Conservation (phyloP, 64 coral and sea anemone genomes). For the Pachyseris speciosa region DNA sequence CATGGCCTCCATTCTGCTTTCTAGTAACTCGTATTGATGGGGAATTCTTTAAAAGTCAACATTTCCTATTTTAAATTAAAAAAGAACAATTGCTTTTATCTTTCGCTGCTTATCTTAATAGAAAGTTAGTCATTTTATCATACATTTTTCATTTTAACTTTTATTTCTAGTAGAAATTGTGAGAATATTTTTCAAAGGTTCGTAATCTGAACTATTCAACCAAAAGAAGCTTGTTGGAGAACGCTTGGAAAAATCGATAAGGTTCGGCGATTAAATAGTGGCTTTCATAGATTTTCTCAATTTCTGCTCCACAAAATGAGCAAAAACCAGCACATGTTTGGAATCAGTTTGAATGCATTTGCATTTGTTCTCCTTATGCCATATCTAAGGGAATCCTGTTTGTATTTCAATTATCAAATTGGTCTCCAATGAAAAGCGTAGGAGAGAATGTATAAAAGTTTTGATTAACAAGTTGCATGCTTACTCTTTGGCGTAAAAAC, state of each 20-base stretch:
- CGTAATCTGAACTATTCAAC: background rate
- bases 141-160: conserved; percentile 26
- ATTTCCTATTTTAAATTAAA: background rate
- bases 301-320: background rate
- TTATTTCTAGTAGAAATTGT: background rate
- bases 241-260: background rate
- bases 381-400: background rate
- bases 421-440: background rate
- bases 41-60: background rate
- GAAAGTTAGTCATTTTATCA: conserved; percentile 5
- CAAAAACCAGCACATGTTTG: background rate
- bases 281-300: background rate
- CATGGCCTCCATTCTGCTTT: background rate
- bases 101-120: background rate
- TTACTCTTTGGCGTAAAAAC: background rate
- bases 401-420: background rate
- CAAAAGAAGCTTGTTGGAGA: background rate
- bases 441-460: background rate
- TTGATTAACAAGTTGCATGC: background rate
- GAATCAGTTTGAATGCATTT: background rate
- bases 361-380: background rate
- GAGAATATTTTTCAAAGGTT: background rate
- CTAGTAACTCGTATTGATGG: background rate
- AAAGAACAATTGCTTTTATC: conserved; percentile 23
- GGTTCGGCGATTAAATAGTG: too few relatives aligned